Evolutionary conservation across 2,888 invertebrate species (phyloP).

Genomic region (Myopa tessellatipennis): DNA sequence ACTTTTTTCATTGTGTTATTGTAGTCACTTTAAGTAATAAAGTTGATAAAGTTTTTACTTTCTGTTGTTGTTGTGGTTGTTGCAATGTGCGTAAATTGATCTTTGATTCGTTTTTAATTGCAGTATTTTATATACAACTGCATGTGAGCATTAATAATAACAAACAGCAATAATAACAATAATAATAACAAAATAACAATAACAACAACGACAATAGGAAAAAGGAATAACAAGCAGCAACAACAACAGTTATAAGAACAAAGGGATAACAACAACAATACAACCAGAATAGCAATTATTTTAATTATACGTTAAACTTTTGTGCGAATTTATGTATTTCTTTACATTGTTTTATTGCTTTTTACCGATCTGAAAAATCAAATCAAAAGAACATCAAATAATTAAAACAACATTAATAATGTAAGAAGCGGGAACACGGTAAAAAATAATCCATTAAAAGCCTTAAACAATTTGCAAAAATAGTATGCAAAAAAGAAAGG

Average conservation of each 20-base stretch:
- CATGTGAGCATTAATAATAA: background rate
- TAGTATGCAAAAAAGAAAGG: too few species aligned
- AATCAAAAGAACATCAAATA: background rate
- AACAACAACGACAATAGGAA: conserved; percentile 1
- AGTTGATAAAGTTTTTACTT: background rate
- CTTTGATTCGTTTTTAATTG: conserved; percentile 55
- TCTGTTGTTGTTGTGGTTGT: conserved; percentile 9
- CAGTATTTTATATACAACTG: conserved; percentile 41
- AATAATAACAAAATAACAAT: background rate
- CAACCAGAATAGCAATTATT: conserved; percentile 17
- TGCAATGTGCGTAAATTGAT: conserved; percentile 45
- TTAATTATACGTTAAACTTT: conserved; percentile 7
- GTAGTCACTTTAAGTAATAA: too few species aligned
- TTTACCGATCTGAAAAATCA: background rate
- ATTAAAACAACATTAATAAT: background rate
- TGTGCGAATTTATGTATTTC: background rate
- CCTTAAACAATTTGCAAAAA: background rate
- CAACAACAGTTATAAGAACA: background rate
- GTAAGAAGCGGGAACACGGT: background rate
- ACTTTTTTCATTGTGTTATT: too few species aligned
- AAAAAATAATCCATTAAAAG: background rate
- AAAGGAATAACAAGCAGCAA: background rate
- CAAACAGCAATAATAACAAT: background rate
- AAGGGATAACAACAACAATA: background rate
- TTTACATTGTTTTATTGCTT: background rate